Base-by-base conservation (phyloP, 2,797 vertebrate genomes). In the Chiroxiphia lanceolata region DNA sequence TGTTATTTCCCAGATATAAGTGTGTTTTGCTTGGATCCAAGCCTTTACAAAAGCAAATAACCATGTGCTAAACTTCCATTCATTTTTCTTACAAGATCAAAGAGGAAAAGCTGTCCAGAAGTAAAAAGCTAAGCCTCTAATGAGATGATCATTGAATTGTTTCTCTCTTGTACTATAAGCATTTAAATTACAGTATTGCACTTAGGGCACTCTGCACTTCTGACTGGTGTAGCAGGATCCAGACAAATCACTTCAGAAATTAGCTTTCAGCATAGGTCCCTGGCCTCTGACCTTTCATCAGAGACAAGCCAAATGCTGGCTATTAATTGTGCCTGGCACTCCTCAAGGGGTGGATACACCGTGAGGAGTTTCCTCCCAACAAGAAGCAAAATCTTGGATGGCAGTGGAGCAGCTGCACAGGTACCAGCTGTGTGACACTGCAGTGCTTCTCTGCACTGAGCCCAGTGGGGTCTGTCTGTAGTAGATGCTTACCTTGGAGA, bases 31-130 rank as follows among this genome's bases (percentile, higher is more conserved):
- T 92, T 94, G 94, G 74, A 94, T 92, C 50, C 60, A 75, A 79
- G 69, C 53, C 86, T 94, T 92, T 94, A 72, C 31, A 87, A 93
- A 95, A 91, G 82, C 33, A 93, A 75, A 84, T 70, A 90, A 93
- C 92, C 31, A 21, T 48, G 33, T 47, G 45, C 48, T 81, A 80
- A 94, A 83, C 71, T 90, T 93, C 61, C 59, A 87, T 86, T 83
- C 44, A 19, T 93, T 85, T 95, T 90, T 90, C 84, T 84, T 89
- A 40, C 1, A 5, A 74, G 93, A 97, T 97, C 96, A 97, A 97
- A 97, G 95, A 89, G 48, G 74, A 81, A 33, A 95, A 90, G 59
- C 48, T 89, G 51, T 91, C 83, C 85, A 87, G 78, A 95, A 94
- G 77, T 70, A 93, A 97, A 95, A 57, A 97, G 90, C 95, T 95